Evolutionary conservation across 2,888 invertebrate genomes (phyloP).

Genomic region (Hypolimnas misippus): DNA sequence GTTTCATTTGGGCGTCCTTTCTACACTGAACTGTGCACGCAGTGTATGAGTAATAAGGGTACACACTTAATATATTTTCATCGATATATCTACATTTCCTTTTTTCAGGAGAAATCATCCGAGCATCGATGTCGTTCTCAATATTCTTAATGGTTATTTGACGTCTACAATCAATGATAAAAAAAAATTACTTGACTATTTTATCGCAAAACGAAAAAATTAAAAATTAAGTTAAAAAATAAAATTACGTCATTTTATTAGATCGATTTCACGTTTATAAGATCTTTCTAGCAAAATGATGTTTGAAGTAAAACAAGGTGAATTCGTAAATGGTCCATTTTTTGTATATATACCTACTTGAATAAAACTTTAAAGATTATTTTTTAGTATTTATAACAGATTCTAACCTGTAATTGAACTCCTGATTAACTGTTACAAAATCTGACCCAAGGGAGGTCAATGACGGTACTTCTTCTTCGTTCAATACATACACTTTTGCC

Average conservation of each 20-base stretch:
- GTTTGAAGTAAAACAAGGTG: too few species aligned
- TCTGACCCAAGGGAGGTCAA: constrained; percentile 87
- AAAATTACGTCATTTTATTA: too few species aligned
- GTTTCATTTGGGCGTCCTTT: constrained; percentile 85
- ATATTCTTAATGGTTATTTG: constrained; percentile 85
- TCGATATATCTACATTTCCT: constrained; percentile 90
- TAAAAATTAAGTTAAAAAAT: too few species aligned
- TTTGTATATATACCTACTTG: constrained; percentile 2
- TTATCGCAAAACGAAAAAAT: too few species aligned
- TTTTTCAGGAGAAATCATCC: constrained; percentile 85
- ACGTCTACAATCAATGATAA: constrained; percentile 52
- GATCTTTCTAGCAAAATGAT: too few species aligned
- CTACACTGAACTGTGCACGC: constrained; percentile 90
- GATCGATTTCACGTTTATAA: too few species aligned
- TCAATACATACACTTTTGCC: constrained; percentile 85
- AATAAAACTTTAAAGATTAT: constrained; percentile 11
- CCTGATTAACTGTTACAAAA: constrained; percentile 83
- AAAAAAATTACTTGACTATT: neutral
- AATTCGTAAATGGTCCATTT: too few species aligned
- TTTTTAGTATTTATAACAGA: neutral
- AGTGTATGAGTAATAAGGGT: constrained; percentile 87
- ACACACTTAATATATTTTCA: constrained; percentile 84
- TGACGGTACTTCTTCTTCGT: constrained; percentile 88
- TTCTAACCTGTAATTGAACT: constrained; percentile 78
- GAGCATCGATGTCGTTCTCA: constrained; percentile 87